A percentile compares a stretch with the other conserved stretches of the same genome.
Conservation (phyloP, 2,888 invertebrate species). For the Cataglyphis cursor region DNA sequence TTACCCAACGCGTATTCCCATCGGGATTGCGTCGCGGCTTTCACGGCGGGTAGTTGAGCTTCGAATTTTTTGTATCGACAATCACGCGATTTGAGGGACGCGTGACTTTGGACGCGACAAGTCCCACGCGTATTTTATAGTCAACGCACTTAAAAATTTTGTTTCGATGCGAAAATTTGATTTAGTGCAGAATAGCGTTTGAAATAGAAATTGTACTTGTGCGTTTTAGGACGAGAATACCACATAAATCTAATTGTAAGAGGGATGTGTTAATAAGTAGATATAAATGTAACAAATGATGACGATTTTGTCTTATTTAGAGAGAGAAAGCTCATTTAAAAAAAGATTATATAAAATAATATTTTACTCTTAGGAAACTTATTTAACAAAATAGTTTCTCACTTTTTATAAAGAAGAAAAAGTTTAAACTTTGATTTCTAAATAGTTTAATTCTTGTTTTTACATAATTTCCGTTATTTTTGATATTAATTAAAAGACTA, state of each 20-base stretch:
- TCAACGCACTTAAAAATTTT: conserved; percentile 3
- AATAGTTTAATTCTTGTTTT: neutral
- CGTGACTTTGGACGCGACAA: conserved; percentile 33
- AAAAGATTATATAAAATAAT: neutral
- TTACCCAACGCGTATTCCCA: conserved; percentile 42
- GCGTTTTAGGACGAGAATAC: neutral
- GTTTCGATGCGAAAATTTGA: neutral
- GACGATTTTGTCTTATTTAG: neutral
- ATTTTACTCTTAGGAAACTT: neutral
- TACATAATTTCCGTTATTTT: neutral
- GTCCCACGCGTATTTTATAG: conserved; percentile 33
- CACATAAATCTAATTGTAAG: neutral
- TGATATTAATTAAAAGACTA: neutral
- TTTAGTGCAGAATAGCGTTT: neutral
- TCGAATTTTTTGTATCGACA: conserved; percentile 33
- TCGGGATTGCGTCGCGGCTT: conserved; percentile 17
- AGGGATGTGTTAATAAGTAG: neutral
- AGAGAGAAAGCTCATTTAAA: neutral
- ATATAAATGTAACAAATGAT: neutral
- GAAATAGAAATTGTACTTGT: neutral
- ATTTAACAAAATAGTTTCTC: neutral
- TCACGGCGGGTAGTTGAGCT: conserved; percentile 11
- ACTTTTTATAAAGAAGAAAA: neutral
- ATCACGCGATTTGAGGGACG: conserved; percentile 20
- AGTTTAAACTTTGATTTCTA: neutral